A percentile compares a stretch with the other conserved stretches of the same genome.
These are phyloP conservation scores for Bergia puertoricense DNA, from an alignment of 92 coral and sea anemone genomes.

Conservation along the genomic window DNA sequence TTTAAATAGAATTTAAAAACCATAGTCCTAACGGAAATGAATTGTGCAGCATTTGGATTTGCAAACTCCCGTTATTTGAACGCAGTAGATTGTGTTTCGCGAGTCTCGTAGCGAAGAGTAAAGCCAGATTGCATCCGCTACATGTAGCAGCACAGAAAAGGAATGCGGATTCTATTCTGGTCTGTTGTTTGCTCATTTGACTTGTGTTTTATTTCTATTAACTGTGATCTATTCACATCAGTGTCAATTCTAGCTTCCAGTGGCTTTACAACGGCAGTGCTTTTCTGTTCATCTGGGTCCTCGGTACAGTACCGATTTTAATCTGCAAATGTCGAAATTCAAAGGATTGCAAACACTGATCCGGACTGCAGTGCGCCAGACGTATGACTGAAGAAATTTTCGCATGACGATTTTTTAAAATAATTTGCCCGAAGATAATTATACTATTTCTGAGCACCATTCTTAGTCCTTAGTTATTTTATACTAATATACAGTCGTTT, in stretches of 20 bases:
- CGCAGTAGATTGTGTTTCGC: neutral
- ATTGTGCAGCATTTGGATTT: neutral
- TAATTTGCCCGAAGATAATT: neutral
- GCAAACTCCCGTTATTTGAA: constrained; percentile 7
- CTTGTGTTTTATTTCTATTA: neutral
- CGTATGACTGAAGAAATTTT: neutral
- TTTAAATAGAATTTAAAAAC: neutral
- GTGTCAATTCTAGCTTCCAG: neutral
- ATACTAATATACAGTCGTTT: neutral
- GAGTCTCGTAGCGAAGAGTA: neutral
- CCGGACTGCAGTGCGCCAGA: neutral
- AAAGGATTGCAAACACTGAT: neutral
- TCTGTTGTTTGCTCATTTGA: neutral
- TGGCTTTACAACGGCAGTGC: neutral
- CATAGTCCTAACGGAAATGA: neutral
- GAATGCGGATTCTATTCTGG: neutral
- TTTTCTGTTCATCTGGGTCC: neutral
- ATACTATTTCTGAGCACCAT: neutral
- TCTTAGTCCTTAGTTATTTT: neutral
- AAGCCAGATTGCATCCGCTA: neutral
- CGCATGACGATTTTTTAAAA: neutral
- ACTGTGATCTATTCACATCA: neutral
- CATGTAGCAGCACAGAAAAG: neutral
- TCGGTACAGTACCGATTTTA: neutral
- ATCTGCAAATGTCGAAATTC: neutral